Base-by-base conservation (phyloP, 2,888 invertebrate genomes). In the Dendrolimus houi region DNA sequence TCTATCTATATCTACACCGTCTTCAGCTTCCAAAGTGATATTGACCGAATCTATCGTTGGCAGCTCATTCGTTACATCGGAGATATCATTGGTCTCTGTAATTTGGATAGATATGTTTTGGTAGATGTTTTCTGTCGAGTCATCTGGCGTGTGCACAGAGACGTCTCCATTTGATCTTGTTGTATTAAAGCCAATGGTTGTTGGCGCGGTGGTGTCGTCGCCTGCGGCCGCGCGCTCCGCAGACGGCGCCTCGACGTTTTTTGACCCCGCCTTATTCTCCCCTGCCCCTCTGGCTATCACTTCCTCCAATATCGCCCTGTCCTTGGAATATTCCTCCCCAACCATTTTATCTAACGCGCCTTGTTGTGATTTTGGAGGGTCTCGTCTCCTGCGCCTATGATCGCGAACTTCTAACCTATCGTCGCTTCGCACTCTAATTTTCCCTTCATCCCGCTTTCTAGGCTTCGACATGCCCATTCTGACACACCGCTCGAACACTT, bases 221-320 rank as follows among this genome's bases (percentile, higher is more conserved):
- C 79, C 88, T 87, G 85, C 89, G 86, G 79, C 79, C 81, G 91
- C 92, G 92, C 83, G 89, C 81, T 80, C 87, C 91, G 92, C 94
- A 94, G 94, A 92, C 94, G 95, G 93, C 93, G 92, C 92, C 88
- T 85, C 91, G 87, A 83, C 94, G 95, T 95, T 95, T 95, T 95
- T 95, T 95, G 94, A 72, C 84, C 74, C 70, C 61, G 61, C 57
- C 40, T 64, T 66, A 64, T 61, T 61, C 57, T 63, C 58, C 55
- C 58, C 59, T 65, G 80, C 85, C 13, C 93, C 95, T 0, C 92
- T 91, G 53, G 92, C 93, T 62, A 95, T 95, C 58, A 94, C 94
- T 70, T 94, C 93, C 67, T 94, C 93, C 13, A 95, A 71, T 17
- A 87, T 64, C 0, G 83, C 83, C 1, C 82, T 64, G 56, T 84